A percentile compares a stretch with the other conserved stretches of the same genome.
These are phyloP conservation scores for Poicephalus meyeri DNA, from an alignment of 2,113 vertebrate genomes.

Conservation along the genomic window DNA sequence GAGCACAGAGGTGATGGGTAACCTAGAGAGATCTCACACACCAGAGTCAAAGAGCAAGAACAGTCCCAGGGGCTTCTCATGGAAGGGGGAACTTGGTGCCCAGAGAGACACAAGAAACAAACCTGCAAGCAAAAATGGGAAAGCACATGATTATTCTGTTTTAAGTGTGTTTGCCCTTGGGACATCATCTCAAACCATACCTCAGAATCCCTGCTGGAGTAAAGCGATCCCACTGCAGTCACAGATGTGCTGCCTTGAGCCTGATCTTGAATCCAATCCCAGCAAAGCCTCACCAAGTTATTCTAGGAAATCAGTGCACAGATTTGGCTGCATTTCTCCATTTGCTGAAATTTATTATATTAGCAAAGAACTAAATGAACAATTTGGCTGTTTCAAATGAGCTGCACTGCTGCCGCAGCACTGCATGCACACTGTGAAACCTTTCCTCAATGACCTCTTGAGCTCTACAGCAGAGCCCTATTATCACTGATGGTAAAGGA, in stretches of 20 bases:
- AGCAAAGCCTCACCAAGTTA: neutral
- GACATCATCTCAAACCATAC: neutral
- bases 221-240: neutral
- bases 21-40: neutral
- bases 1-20: neutral
- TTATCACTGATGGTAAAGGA: neutral
- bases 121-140: neutral
- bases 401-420: neutral
- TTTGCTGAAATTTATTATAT: neutral
- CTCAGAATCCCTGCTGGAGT: neutral
- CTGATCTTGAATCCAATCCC: neutral
- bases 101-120: neutral
- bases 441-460: neutral
- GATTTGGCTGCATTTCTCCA: neutral
- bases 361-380: neutral
- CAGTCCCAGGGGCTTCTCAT: neutral
- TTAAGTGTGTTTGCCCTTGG: neutral
- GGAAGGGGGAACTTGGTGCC: neutral
- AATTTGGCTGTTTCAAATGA: neutral
- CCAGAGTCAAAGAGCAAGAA: neutral
- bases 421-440: neutral
- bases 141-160: neutral
- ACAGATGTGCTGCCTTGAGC: neutral
- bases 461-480: neutral
- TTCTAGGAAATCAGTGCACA: neutral